Percentiles rank a stretch among this genome's conserved stretches.
Conservation (phyloP, 1,140 invertebrate species). For the Gonioctena quinquepunctata region DNA sequence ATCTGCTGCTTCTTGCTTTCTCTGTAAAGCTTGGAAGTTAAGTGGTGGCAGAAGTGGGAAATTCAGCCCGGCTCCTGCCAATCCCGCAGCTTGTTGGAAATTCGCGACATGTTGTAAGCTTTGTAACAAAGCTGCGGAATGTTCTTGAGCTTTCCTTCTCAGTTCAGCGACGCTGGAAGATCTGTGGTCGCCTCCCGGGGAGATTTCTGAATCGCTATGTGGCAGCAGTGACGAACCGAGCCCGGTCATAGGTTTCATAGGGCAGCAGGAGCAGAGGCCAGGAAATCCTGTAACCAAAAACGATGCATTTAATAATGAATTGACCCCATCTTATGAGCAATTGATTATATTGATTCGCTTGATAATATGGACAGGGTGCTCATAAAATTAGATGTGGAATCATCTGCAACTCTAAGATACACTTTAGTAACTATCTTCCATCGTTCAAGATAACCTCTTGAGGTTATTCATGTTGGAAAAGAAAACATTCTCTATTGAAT, state of each 20-base stretch:
- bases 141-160: conserved; percentile 86
- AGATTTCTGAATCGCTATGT: conserved; percentile 42
- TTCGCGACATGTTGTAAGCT: conserved; percentile 65
- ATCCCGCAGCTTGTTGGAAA: conserved; percentile 61
- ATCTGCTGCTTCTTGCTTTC: conserved; percentile 43
- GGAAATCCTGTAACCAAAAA: conserved; percentile 62
- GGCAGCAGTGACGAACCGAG: conserved; percentile 38
- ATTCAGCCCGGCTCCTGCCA: conserved; percentile 59
- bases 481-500: too few species aligned
- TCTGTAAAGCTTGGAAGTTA: conserved; percentile 54
- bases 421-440: too few species aligned
- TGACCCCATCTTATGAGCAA: too few species aligned
- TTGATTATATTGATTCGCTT: too few species aligned
- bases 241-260: conserved; percentile 64
- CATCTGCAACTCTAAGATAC: too few species aligned
- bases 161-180: conserved; percentile 86
- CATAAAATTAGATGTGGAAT: too few species aligned
- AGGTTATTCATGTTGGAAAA: too few species aligned
- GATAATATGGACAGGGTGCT: too few species aligned
- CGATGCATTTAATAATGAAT: too few species aligned
- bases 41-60: conserved; percentile 60
- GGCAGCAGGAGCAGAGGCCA: conserved; percentile 77
- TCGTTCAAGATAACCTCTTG: too few species aligned
- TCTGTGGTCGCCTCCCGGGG: conserved; percentile 60
- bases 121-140: conserved; percentile 82